These are phyloP conservation scores for Dolichomitus sp. DNA, from an alignment of 2,888 invertebrate species.

Conservation along the genomic window DNA sequence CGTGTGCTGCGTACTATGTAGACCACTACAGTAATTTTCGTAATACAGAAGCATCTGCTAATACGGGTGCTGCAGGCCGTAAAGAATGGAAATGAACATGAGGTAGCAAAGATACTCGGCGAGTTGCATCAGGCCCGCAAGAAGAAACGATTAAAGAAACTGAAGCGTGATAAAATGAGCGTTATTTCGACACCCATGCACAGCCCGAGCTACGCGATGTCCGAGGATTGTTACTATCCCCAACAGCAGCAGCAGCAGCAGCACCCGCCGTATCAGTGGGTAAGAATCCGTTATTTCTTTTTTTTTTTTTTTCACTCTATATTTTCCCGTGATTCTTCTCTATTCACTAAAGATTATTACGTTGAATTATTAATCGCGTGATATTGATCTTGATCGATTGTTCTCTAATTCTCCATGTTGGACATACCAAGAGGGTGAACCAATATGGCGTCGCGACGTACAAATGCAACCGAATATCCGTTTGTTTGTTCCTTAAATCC, in stretches of 20 bases:
- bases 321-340: background rate
- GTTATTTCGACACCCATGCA: constrained; percentile 76
- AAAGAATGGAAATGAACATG: constrained; percentile 76
- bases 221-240: constrained; percentile 78
- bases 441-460: constrained; percentile 60
- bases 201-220: constrained; percentile 77
- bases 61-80: constrained; percentile 80
- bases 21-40: constrained; percentile 17
- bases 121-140: constrained; percentile 81
- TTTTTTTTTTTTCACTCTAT: constrained; percentile 9
- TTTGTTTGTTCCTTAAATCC: background rate
- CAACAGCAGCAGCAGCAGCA: constrained; percentile 71
- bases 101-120: constrained; percentile 76
- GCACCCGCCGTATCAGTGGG: constrained; percentile 81
- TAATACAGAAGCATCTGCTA: constrained; percentile 78
- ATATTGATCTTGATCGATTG: constrained; percentile 8
- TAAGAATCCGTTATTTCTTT: constrained; percentile 67
- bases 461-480: constrained; percentile 13
- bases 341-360: background rate
- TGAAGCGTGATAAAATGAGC: constrained; percentile 69
- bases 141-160: constrained; percentile 75
- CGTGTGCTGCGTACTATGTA: background rate
- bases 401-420: constrained; percentile 4
- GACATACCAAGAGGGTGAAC: constrained; percentile 9
- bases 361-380: background rate